phyloP scores from a whole-genome alignment of 2,113 vertebrate genomes.

The Coryphaenoides rupestris region DNA sequence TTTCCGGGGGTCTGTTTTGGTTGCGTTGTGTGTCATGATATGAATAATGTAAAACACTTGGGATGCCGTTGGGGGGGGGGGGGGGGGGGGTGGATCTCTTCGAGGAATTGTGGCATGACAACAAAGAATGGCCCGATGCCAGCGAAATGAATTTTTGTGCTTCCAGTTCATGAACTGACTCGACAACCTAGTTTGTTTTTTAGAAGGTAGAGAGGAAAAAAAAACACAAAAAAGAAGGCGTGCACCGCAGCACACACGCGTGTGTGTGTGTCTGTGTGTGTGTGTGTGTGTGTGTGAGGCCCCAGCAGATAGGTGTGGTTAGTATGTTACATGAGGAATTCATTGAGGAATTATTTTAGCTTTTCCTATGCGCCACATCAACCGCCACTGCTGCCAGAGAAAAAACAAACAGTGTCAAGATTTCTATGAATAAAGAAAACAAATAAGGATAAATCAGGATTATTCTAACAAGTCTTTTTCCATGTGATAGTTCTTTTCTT shows the following conservation, averaged over 20 bases:
- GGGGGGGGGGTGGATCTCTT: slow-evolving; percentile 20
- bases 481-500: too few species aligned
- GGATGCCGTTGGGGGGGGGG: too few species aligned
- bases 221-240: slow-evolving; percentile 36
- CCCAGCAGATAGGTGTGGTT: slow-evolving; percentile 39
- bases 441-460: not conserved
- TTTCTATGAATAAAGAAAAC: slow-evolving; percentile 1
- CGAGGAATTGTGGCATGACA: slow-evolving; percentile 29
- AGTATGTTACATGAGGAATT: slow-evolving; percentile 20
- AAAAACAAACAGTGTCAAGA: not conserved
- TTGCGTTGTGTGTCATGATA: slow-evolving; percentile 45
- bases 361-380: not conserved
- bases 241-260: slow-evolving; percentile 22
- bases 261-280: too few species aligned
- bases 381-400: not conserved
- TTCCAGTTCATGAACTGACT: slow-evolving; percentile 9
- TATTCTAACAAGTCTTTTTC: too few species aligned
- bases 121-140: slow-evolving; percentile 1
- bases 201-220: not conserved
- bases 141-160: slow-evolving; percentile 11
- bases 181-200: slow-evolving; percentile 12
- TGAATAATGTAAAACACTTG: slow-evolving; percentile 57
- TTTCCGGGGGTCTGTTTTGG: slow-evolving; percentile 67
- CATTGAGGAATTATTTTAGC: slow-evolving; percentile 22
- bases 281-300: too few species aligned